A percentile compares a stretch with the other conserved stretches of the same genome.
These are phyloP conservation scores for Spinus pinus DNA, from an alignment of 2,797 vertebrate genomes.

Conservation along the genomic window DNA sequence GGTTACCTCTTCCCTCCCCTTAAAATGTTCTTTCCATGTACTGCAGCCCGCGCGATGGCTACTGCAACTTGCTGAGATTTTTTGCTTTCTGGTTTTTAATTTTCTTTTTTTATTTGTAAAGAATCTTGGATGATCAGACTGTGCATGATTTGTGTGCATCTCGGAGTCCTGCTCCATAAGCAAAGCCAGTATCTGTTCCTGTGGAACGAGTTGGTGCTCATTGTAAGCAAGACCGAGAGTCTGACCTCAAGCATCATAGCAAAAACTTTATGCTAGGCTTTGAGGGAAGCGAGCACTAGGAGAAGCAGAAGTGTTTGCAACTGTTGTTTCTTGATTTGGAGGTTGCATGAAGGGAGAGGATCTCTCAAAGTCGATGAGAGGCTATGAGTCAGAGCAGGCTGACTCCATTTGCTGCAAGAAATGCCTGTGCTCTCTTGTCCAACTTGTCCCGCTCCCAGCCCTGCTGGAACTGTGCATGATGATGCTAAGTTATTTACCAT, in stretches of 20 bases:
- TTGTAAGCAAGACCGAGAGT: neutral
- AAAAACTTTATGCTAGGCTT: neutral
- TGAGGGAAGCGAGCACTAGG: neutral
- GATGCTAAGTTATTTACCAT: neutral
- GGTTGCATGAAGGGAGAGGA: neutral
- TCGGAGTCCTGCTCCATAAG: rapidly evolving
- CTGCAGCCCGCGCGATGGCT: neutral
- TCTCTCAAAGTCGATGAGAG: neutral
- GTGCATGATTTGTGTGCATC: rapidly evolving
- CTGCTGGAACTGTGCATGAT: neutral
- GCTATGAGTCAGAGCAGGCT: neutral
- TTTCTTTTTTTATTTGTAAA: neutral
- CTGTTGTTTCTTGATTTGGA: neutral
- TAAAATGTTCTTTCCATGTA: neutral
- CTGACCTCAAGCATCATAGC: neutral
- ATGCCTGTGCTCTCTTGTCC: constrained; percentile 1
- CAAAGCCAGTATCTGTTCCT: neutral
- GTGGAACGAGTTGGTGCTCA: neutral
- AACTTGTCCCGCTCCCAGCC: neutral
- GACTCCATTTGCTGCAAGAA: neutral
- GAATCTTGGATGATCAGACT: neutral
- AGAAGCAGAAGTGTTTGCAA: neutral
- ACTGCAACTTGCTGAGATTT: neutral
- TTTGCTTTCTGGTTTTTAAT: neutral
- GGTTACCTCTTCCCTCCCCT: neutral